Base-by-base conservation (phyloP, 2,888 invertebrate species). In the Opisthograptis luteolata region DNA sequence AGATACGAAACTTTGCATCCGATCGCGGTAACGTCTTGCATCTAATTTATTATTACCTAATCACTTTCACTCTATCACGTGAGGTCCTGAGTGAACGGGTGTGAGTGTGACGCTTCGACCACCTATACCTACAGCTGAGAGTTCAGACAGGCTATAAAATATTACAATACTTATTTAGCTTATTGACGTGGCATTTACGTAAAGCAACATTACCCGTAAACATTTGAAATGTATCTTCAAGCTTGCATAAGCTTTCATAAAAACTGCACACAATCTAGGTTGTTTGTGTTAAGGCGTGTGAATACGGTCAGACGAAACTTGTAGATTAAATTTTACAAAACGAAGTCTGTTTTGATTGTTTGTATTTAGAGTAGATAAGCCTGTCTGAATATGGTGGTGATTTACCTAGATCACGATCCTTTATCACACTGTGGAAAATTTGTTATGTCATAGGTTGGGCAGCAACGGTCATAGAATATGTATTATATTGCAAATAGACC, bases 61-160 rank as follows among this genome's bases (percentile, higher is more conserved):
- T 39, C 43, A 56, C 66, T 66, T 68, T 68, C 67, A 57, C 67
- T 60, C 5, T 20, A 42, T 57, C 58, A 58, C 57, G 57, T 54
- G 55, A 54, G 28, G 34, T 55, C 60, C 55, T 41, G 46, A 32
- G 41, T 10, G 35, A 17, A 8, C 20, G 44, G 3, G 17, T n/a
- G n/a, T n/a, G n/a, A n/a, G n/a, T n/a, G n/a, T 13, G 39, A 30
- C 20, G 35, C n/a, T 22, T 22, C 20, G 8, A 3, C 32, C 30
- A 45, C 2, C 17, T 19, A 20, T 25, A 31, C 15, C 25, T 43
- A n/a, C n/a, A n/a, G 24, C 2, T 24, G 4, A 32, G 15, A 24
- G 12, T 12, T 13, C n/a, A 10, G 41, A 41, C 14, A 34, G 31
- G 27, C 22, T 10, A 40, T 25, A 32, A 32, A 36, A 12, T 35